These are phyloP conservation scores for Hedychridium roseum DNA, from an alignment of 2,888 invertebrate genomes.

Conservation along the genomic window DNA sequence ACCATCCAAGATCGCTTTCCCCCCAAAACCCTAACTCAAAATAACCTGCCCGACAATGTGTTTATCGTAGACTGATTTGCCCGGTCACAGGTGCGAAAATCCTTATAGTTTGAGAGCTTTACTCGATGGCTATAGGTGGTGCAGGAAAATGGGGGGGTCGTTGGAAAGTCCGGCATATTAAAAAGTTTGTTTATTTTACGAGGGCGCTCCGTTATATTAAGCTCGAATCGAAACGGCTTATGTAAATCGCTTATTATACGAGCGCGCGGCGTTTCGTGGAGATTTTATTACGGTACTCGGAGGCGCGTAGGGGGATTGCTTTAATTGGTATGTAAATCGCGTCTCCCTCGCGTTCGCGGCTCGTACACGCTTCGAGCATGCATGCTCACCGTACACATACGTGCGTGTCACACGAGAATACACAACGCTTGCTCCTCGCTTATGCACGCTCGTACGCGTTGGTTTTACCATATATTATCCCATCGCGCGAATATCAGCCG, in stretches of 20 bases:
- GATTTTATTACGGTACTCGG: conserved; percentile 46
- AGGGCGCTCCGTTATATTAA: conserved; percentile 42
- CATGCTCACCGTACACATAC: not conserved
- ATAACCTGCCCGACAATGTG: too few species aligned
- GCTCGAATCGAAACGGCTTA: conserved; percentile 51
- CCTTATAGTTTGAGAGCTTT: too few species aligned
- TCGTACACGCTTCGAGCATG: conserved; percentile 29
- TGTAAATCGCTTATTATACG: conserved; percentile 56
- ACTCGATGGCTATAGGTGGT: too few species aligned
- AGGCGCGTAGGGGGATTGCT: conserved; percentile 31
- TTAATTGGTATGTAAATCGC: conserved; percentile 55
- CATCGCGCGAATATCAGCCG: too few species aligned
- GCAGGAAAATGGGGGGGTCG: too few species aligned
- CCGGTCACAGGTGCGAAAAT: too few species aligned
- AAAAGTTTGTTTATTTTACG: conserved; percentile 47
- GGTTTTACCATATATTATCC: conserved; percentile 41
- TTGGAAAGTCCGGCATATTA: too few species aligned
- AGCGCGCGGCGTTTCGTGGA: conserved; percentile 40
- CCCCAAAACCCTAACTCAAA: too few species aligned
- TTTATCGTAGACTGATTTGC: too few species aligned
- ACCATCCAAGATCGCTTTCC: too few species aligned
- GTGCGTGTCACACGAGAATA: conserved; percentile 1
- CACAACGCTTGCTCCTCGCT: conserved; percentile 36
- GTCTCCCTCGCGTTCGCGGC: conserved; percentile 33
- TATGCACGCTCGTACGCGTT: conserved; percentile 42